Percentiles rank a stretch among this genome's conserved stretches.
phyloP scores from a whole-genome alignment of 2,113 vertebrate genomes.

The Macquaria ambigua region DNA sequence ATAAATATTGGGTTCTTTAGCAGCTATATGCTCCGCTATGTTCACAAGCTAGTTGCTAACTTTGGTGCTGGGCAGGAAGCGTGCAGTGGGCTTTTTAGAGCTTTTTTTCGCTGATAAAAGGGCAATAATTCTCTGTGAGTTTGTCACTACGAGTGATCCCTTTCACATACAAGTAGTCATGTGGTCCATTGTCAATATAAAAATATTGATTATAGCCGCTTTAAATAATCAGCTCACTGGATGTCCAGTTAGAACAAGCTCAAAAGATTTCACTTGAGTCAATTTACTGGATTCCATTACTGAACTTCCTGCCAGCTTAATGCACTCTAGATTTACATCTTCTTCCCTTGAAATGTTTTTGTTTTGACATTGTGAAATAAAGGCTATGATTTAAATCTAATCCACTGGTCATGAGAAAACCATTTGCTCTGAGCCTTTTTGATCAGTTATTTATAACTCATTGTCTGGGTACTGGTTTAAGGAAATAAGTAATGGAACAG shows the following conservation, averaged over 20 bases:
- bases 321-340: conserved; percentile 31
- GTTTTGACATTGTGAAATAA: conserved; percentile 43
- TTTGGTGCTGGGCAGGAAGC: neutral
- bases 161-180: neutral
- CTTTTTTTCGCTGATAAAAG: neutral
- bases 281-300: conserved; percentile 21
- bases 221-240: neutral
- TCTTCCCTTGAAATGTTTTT: conserved; percentile 21
- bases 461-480: conserved; percentile 60
- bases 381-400: conserved; percentile 37
- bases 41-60: neutral
- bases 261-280: conserved; percentile 2
- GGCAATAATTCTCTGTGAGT: neutral
- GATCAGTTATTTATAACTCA: conserved; percentile 66
- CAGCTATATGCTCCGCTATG: neutral
- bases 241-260: conserved; percentile 11
- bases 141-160: neutral
- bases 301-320: conserved; percentile 37
- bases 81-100: neutral
- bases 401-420: conserved; percentile 52
- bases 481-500: conserved; percentile 60
- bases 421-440: conserved; percentile 40
- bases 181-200: neutral
- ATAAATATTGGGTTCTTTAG: neutral
- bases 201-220: neutral